Conservation (phyloP, 2,113 vertebrate species). For the Herpetotheres cachinnans region DNA sequence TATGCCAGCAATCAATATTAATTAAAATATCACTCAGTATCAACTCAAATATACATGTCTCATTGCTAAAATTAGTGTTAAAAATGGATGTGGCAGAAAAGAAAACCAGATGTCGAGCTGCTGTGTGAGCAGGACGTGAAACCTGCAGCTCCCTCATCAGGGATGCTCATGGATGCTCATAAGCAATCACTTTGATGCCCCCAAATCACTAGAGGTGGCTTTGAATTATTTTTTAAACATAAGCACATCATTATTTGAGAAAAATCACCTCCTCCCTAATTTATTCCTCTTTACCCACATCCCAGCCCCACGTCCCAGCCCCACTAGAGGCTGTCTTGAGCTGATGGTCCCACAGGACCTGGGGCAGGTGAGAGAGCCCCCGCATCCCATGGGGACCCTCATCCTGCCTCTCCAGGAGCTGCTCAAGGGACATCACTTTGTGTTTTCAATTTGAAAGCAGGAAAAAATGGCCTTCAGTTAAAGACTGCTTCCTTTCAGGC, state of each 20-base stretch:
- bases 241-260: neutral
- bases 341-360: neutral
- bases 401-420: neutral
- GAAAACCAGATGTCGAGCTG: neutral
- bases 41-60: neutral
- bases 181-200: fast-evolving
- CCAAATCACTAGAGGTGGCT: neutral
- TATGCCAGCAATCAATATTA: neutral
- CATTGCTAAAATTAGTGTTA: neutral
- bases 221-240: neutral
- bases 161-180: neutral
- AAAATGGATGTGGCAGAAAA: neutral
- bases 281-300: neutral
- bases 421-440: neutral
- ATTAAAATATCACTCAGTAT: neutral
- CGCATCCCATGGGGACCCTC: fast-evolving
- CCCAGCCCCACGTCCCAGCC: neutral
- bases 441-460: neutral
- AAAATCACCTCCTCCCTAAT: neutral
- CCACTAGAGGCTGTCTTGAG: neutral
- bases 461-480: neutral
- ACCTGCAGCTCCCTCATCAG: neutral
- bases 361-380: neutral
- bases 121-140: neutral
- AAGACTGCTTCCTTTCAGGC: neutral